These are phyloP conservation scores for Heterochromis multidens DNA, from an alignment of 2,113 vertebrate species.

Conservation along the genomic window DNA sequence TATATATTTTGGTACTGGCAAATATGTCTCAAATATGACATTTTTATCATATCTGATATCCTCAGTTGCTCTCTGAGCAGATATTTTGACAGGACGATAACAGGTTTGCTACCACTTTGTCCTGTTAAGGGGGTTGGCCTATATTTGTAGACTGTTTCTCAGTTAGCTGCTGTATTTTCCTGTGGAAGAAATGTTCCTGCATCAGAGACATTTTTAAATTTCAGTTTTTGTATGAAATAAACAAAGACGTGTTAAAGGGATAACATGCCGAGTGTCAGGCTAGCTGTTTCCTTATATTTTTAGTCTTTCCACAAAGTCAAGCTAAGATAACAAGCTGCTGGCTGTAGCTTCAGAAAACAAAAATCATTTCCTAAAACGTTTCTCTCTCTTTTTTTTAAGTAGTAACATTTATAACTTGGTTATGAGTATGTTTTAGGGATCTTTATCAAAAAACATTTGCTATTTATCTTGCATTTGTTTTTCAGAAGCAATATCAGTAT, in stretches of 20 bases:
- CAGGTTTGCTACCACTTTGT: not conserved
- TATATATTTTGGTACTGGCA: not conserved
- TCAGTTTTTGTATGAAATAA: not conserved
- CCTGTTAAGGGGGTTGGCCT: not conserved
- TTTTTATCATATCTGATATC: not conserved
- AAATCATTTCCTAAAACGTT: not conserved
- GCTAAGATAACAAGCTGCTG: not conserved
- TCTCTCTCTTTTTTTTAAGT: rapidly evolving
- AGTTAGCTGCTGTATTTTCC: not conserved
- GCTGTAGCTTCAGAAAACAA: not conserved
- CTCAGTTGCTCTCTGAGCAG: not conserved
- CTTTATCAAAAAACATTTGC: not conserved
- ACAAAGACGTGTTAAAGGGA: not conserved
- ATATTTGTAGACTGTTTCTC: too few species aligned
- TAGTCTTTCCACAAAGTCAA: not conserved
- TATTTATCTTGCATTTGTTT: not conserved
- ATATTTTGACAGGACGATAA: not conserved
- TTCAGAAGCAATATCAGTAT: not conserved
- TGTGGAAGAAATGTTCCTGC: not conserved
- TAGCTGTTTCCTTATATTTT: not conserved
- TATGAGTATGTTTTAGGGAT: not conserved
- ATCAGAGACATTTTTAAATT: not conserved
- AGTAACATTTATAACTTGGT: not conserved
- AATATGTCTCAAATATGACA: not conserved
- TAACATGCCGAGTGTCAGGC: not conserved